Evolutionary conservation across 1,140 invertebrate genomes (phyloP), one percentile per base, ranked within the genome.

Genomic region (Drosophila paulistorum): DNA sequence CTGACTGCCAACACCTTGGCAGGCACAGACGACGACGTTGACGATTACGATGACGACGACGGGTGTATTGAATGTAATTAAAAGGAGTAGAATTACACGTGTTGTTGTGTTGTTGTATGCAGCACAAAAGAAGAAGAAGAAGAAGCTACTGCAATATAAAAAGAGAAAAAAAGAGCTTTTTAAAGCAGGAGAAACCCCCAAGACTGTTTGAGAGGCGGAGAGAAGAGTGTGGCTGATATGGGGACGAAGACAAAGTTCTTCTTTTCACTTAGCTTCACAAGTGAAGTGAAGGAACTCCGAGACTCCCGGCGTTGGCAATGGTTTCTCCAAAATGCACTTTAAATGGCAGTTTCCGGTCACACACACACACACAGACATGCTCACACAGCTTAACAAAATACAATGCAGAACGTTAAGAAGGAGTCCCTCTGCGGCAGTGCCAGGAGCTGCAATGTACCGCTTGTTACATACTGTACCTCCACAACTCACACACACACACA

Each of bases 311-410:
- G 17, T 51, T 69, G 74, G 70, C 74, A 79, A 72, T 75, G 65
- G 68, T 71, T 64, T 77, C 81, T 81, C 77, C 74, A 87, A 90
- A 90, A 90, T 90, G 87, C 87, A 90, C 87, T 90, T 91, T 91
- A 91, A 91, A 91, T 91, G 90, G 82, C 85, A 91, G 85, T 91
- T 91, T 91, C 90, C 90, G 90, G 90, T 91, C 90, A 78, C 90
- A 91, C 71, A 81, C 51, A 83, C 55, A 72, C 48, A 65, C 62
- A 30, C 90, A 78, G 1, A 58, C 55, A 61, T 39, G 68, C 39
- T 41, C 58, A 71, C 57, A 55, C 48, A 74, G 73, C 68, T 74
- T 68, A 67, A 71, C 30, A 59, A 68, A 78, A 84, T 59, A 89
- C 79, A 89, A 89, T 89, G 74, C 82, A 71, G 64, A 86, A 82